Evolutionary conservation across 2,797 vertebrate species (phyloP).

Genomic region (Fistularia tabacaria): DNA sequence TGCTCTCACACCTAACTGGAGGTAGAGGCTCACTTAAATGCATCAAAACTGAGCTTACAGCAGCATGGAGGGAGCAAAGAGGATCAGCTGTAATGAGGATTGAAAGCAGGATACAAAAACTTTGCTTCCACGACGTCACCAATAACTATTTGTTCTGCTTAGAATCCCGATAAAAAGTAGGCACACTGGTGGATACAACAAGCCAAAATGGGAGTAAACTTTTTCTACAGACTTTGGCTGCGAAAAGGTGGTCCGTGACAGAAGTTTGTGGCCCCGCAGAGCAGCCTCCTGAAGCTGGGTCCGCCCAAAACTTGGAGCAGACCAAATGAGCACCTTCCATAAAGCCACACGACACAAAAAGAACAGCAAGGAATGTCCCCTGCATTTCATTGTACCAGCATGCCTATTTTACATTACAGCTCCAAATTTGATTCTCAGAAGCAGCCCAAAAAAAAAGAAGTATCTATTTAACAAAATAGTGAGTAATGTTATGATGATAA

Average conservation of each 20-base stretch:
- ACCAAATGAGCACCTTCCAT: constrained; percentile 74
- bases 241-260: constrained; percentile 33
- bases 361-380: constrained; percentile 72
- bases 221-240: neutral
- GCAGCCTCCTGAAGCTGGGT: constrained; percentile 53
- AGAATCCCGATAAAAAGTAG: constrained; percentile 18
- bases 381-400: constrained; percentile 59
- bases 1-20: constrained; percentile 26
- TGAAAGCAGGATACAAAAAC: constrained; percentile 18
- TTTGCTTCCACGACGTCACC: neutral
- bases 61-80: constrained; percentile 35
- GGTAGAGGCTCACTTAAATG: constrained; percentile 25
- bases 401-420: constrained; percentile 57
- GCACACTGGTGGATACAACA: constrained; percentile 6
- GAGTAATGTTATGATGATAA: constrained; percentile 16
- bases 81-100: constrained; percentile 16
- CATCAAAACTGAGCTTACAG: constrained; percentile 31
- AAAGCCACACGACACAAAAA: constrained; percentile 82
- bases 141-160: neutral
- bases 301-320: constrained; percentile 60
- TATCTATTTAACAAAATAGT: constrained; percentile 23
- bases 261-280: constrained; percentile 37
- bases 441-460: constrained; percentile 35
- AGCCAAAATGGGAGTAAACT: no score
- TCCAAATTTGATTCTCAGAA: constrained; percentile 32